Conservation (phyloP, 2,888 invertebrate genomes). For the Ophonus ardosiacus region DNA sequence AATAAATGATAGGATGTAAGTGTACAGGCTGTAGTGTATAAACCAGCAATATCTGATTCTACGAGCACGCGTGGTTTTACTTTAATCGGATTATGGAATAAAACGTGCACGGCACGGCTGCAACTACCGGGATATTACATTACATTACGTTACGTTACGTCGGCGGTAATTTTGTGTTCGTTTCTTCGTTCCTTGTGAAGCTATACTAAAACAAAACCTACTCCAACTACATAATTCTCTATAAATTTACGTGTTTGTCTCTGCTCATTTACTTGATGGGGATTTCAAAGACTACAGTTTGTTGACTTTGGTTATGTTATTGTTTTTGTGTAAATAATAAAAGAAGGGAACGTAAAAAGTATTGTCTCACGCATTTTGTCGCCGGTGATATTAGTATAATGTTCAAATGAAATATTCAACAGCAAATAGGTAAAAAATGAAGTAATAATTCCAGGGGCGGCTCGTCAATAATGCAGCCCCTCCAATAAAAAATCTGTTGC, state of each 20-base stretch:
- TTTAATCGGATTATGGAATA: conserved; percentile 47
- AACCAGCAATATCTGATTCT: conserved; percentile 41
- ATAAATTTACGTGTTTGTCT: conserved; percentile 29
- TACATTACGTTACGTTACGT: conserved; percentile 42
- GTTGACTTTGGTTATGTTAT: conserved; percentile 29
- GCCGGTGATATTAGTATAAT: background rate
- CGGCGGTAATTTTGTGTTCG: conserved; percentile 42
- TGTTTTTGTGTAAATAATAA: conserved; percentile 19
- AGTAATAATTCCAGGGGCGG: background rate
- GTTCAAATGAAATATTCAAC: background rate
- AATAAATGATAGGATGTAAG: conserved; percentile 47
- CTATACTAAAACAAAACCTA: conserved; percentile 19
- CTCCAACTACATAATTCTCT: background rate
- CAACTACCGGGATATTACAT: conserved; percentile 35
- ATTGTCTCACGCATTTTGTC: background rate
- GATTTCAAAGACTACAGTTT: conserved; percentile 8
- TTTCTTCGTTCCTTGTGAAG: conserved; percentile 8
- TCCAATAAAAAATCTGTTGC: too few relatives aligned
- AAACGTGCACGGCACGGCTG: conserved; percentile 32
- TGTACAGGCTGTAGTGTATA: conserved; percentile 18
- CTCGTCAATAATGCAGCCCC: too few relatives aligned
- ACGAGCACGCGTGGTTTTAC: conserved; percentile 39
- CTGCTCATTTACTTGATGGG: background rate
- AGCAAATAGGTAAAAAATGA: background rate
- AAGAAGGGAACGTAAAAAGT: background rate